phyloP scores from a whole-genome alignment of 2,888 invertebrate species.

The Sceliomorpha sp. region DNA sequence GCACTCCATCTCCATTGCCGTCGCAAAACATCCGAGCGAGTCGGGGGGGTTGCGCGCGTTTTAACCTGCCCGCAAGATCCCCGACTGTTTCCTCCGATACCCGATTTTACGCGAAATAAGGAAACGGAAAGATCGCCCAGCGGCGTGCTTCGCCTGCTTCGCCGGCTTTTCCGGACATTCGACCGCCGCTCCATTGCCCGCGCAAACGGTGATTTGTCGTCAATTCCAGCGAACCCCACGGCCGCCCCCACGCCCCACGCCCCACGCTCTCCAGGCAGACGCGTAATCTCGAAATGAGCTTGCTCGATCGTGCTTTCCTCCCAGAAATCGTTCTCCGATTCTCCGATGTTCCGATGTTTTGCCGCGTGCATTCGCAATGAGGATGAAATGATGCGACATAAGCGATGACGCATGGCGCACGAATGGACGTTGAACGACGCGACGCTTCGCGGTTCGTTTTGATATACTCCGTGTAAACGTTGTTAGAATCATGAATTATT shows the following conservation, averaged over 20 bases:
- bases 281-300: slow-evolving; percentile 28
- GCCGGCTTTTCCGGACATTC: slow-evolving; percentile 36
- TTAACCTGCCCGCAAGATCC: slow-evolving; percentile 3
- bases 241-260: too few relatives aligned
- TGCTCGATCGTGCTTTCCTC: slow-evolving; percentile 17
- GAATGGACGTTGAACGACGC: too few relatives aligned
- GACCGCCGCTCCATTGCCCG: slow-evolving; percentile 37
- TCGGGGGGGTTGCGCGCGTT: slow-evolving; percentile 9
- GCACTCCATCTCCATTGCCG: slow-evolving; percentile 39
- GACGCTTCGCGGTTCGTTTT: too few relatives aligned
- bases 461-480: too few relatives aligned
- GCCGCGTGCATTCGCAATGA: slow-evolving; percentile 17
- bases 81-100: not conserved
- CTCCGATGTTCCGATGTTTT: too few relatives aligned
- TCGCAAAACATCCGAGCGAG: slow-evolving; percentile 37
- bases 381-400: slow-evolving; percentile 29
- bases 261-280: slow-evolving; percentile 14
- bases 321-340: slow-evolving; percentile 8
- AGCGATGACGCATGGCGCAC: slow-evolving; percentile 34
- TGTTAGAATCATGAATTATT: too few relatives aligned
- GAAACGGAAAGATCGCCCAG: slow-evolving; percentile 31
- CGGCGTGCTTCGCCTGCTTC: slow-evolving; percentile 16
- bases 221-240: slow-evolving; percentile 19
- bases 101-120: slow-evolving; percentile 44
- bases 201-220: slow-evolving; percentile 50